Evolutionary conservation across 2,113 vertebrate genomes (phyloP).

Genomic region (Syngnathus floridae): DNA sequence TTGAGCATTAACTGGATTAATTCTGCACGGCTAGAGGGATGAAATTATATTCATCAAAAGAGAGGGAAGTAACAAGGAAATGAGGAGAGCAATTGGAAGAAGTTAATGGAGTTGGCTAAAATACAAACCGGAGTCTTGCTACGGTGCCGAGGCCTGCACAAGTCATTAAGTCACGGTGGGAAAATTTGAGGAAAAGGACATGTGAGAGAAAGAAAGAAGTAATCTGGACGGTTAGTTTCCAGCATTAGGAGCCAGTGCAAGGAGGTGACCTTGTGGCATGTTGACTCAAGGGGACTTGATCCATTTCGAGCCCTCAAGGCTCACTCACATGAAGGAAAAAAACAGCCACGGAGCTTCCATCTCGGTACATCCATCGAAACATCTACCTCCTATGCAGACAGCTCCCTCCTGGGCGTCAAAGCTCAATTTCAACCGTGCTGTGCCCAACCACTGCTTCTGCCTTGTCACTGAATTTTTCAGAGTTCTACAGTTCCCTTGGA

Average conservation of each 20-base stretch:
- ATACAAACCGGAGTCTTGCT: slow-evolving; percentile 36
- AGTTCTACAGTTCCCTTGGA: slow-evolving; percentile 28
- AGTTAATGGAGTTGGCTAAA: slow-evolving; percentile 58
- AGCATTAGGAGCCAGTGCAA: slow-evolving; percentile 47
- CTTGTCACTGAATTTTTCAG: slow-evolving; percentile 21
- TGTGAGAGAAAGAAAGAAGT: slow-evolving; percentile 20
- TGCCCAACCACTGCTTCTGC: slow-evolving; percentile 20
- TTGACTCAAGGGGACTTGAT: slow-evolving; percentile 53
- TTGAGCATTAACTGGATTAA: slow-evolving; percentile 70
- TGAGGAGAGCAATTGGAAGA: slow-evolving; percentile 46
- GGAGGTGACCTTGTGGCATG: slow-evolving; percentile 65
- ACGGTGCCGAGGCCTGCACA: slow-evolving; percentile 48
- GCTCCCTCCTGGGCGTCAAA: slow-evolving; percentile 29
- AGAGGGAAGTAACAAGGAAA: slow-evolving; percentile 47
- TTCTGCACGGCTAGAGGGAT: slow-evolving; percentile 48
- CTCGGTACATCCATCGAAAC: slow-evolving; percentile 51
- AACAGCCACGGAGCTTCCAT: slow-evolving; percentile 39
- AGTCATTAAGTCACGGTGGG: slow-evolving; percentile 47
- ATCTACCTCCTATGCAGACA: slow-evolving; percentile 49
- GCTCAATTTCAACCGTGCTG: slow-evolving; percentile 35
- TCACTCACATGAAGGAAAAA: slow-evolving; percentile 53
- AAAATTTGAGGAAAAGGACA: slow-evolving; percentile 30
- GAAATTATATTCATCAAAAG: slow-evolving; percentile 57
- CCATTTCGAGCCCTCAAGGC: slow-evolving; percentile 62
- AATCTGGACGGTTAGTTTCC: slow-evolving; percentile 48